Evolutionary conservation across 1,140 invertebrate species (phyloP).

Genomic region (Druon quercuslanigerum): DNA sequence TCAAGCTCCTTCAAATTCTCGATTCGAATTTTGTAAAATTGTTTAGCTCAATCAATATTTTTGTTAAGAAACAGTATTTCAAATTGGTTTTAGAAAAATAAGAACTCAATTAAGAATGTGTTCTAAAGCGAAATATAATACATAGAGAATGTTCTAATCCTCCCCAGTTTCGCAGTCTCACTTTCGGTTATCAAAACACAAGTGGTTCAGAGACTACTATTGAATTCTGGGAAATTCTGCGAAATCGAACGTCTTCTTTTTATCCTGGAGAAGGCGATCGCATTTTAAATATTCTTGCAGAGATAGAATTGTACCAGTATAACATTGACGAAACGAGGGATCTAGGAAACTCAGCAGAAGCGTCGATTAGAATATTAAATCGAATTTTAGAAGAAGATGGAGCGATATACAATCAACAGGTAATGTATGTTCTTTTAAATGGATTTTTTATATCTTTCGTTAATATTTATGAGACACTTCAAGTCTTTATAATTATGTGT

Average conservation of each 20-base stretch:
- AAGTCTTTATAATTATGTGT: too few relatives aligned
- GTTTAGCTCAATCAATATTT: neutral
- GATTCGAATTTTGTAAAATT: neutral
- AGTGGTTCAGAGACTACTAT: constrained; percentile 75
- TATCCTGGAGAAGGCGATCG: constrained; percentile 79
- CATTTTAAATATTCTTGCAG: constrained; percentile 72
- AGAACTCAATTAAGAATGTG: neutral
- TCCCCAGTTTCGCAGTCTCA: constrained; percentile 79
- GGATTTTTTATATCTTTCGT: too few relatives aligned
- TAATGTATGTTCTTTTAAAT: constrained; percentile 48
- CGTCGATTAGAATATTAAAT: constrained; percentile 74
- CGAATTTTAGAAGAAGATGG: constrained; percentile 71
- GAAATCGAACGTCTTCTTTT: constrained; percentile 69
- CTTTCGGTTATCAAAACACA: constrained; percentile 81
- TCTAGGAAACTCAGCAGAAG: constrained; percentile 67
- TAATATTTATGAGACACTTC: too few relatives aligned
- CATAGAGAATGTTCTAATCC: constrained; percentile 39
- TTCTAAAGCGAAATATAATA: neutral
- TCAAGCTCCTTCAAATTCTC: neutral
- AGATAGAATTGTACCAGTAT: constrained; percentile 75
- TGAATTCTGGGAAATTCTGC: constrained; percentile 74
- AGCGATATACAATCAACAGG: constrained; percentile 76
- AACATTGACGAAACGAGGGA: constrained; percentile 62
- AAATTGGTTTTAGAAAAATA: too few relatives aligned
- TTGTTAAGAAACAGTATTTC: neutral